Evolutionary conservation across 2,888 invertebrate genomes (phyloP), one percentile per base, ranked within the genome.

Genomic region (Eumacrocentrus americanus): DNA sequence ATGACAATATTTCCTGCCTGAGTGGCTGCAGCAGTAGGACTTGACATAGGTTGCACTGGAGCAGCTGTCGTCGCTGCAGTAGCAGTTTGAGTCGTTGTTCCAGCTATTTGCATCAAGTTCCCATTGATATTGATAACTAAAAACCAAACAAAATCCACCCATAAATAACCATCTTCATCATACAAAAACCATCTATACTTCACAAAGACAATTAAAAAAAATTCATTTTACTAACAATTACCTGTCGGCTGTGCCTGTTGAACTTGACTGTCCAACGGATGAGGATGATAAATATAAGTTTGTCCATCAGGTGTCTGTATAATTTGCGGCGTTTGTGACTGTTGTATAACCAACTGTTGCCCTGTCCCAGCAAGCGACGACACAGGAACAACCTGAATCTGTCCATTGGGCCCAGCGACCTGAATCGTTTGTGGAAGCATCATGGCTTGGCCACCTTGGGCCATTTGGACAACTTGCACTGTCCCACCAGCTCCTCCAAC

Each of bases 271-370:
- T 88, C 86, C 14, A 88, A 76, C 44, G 86, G 82, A 29, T 88
- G 85, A 0, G 94, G 92, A 77, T 96, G 95, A 79, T 94, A 94
- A 57, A 95, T 87, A 70, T 92, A 91, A 0, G 95, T 94, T 81
- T 96, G 96, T 1, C 97, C 97, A 81, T 95, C 95, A 0, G 94
- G 87, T 0, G 95, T 91, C 79, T 95, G 96, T 34, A 96, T 89
- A 40, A 96, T 83, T 80, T 95, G 95, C 37, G 92, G 87, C 61
- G 86, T 88, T 68, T 86, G 87, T 4, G 87, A 85, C 55, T 87
- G 86, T 67, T 87, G 87, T 44, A 88, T 83, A 23, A 88, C 82
- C 51, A 87, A 84, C 73, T 87, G 86, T 25, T 85, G 84, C 12
- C 84, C 84, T 3, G 82, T 77, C 3, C 78, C 77, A 22, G 79